Evolutionary conservation across 64 coral and sea anemone species (phyloP).

Genomic region (Catalaphyllia jardinei): DNA sequence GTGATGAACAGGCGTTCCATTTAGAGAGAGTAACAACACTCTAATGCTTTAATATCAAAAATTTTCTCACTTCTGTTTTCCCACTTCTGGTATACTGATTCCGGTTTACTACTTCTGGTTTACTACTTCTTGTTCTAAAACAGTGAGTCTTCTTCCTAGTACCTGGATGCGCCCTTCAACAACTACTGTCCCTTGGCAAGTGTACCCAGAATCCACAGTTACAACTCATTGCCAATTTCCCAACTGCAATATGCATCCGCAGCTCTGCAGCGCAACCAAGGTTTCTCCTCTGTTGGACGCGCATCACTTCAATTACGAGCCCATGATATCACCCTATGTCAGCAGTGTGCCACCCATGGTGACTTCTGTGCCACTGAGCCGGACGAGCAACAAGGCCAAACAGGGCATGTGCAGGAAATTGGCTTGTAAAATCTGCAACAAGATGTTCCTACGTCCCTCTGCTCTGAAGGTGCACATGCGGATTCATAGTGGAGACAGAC

Average conservation of each 20-base stretch:
- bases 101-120: too few species aligned
- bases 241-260: not conserved
- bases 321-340: not conserved
- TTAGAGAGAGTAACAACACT: too few species aligned
- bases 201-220: not conserved
- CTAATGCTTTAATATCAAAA: too few species aligned
- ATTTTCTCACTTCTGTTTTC: too few species aligned
- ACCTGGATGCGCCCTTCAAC: not conserved
- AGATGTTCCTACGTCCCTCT: not conserved
- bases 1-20: too few species aligned
- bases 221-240: not conserved
- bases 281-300: not conserved
- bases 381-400: not conserved
- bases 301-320: not conserved
- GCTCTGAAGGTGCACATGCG: conserved; percentile 41
- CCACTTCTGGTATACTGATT: too few species aligned
- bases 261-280: not conserved
- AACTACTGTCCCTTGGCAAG: not conserved
- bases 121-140: too few species aligned
- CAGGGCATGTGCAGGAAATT: not conserved
- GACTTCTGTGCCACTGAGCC: not conserved
- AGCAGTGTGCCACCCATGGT: not conserved
- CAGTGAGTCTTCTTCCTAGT: not conserved
- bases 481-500: conserved; percentile 36
- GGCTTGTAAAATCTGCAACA: not conserved